Conservation (phyloP, 37 sponge, comb jelly and placozoan species). For the Beroe forskalii region DNA sequence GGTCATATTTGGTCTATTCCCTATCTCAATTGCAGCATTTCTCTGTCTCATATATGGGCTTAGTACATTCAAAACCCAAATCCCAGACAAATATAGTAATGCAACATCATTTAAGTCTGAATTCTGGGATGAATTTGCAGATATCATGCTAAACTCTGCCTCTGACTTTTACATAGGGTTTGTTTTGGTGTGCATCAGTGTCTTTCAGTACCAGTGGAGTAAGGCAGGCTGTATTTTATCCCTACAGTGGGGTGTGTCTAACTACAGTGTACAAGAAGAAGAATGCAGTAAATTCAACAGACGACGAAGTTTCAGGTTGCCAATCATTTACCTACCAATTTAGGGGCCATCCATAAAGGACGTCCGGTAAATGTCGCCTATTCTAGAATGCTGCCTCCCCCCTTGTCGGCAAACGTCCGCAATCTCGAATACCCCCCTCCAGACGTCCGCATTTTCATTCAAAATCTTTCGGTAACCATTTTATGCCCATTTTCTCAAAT, state of each 20-base stretch:
- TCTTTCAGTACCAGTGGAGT: constrained; percentile 50
- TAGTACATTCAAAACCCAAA: neutral
- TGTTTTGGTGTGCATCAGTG: neutral
- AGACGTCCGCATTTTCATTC: no score
- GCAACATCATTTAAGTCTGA: neutral
- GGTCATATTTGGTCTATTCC: constrained; percentile 1
- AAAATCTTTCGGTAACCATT: no score
- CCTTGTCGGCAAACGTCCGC: no score
- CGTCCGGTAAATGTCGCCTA: no score
- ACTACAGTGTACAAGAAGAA: constrained; percentile 1
- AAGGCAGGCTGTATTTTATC: neutral
- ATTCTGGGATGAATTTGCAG: neutral
- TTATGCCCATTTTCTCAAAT: no score
- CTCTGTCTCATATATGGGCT: constrained; percentile 9
- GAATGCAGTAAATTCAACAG: neutral
- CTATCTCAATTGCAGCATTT: neutral
- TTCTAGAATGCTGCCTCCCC: no score
- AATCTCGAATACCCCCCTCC: no score
- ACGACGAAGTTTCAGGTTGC: neutral
- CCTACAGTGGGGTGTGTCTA: constrained; percentile 43
- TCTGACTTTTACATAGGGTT: neutral
- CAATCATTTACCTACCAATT: no score
- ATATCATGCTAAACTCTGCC: neutral
- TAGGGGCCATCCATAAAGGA: no score
- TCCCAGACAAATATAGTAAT: neutral